Base-by-base conservation (phyloP, 2,113 vertebrate species). In the Polypterus senegalus region DNA sequence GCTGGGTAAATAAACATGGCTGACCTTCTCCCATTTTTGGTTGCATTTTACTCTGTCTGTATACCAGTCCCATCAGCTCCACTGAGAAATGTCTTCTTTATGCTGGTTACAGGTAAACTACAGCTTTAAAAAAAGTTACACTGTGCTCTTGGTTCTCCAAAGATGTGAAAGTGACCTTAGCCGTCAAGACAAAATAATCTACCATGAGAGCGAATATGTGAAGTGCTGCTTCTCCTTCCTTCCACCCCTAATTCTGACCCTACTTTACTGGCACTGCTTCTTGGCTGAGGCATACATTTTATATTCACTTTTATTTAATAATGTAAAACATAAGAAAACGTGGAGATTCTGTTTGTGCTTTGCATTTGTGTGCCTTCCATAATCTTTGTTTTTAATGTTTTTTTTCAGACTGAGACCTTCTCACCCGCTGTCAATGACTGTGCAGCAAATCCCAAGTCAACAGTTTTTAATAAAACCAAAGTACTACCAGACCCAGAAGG, bases 381-480 rank as follows among this genome's bases (percentile, higher is more conserved):
- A 61, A 3, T 52, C 7, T 61, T 71, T 69, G 46, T 64, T 63
- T 71, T 47, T 64, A 3, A 62, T 63, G 11, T 56, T 65, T 58
- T 72, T 72, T 53, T 75, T 60, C 79, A 98, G 94, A 76, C 77
- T 92, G 68, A 81, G 86, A 10, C 78, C 84, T 1, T 83, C 89
- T 46, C 85, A 88, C 70, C 82, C 82, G 45, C 62, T 90, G 68
- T 76, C 88, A 58, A 79, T 92, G 70, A 84, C 88, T 53, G 69
- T 88, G 62, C 91, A 87, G 65, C 90, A 83, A 10, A 84, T 86
- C 54, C 91, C 90, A 79, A 85, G 75, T 63, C 93, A 94, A 69
- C 91, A 92, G 61, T 94, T 94, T 60, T 67, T 90, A 65, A 73
- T 94, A 47, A 94, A 97, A 69, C 92, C 94, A 60, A 97, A 93